Evolutionary conservation across 2,113 vertebrate species (phyloP).

Genomic region (Thalassoma bifasciatum): DNA sequence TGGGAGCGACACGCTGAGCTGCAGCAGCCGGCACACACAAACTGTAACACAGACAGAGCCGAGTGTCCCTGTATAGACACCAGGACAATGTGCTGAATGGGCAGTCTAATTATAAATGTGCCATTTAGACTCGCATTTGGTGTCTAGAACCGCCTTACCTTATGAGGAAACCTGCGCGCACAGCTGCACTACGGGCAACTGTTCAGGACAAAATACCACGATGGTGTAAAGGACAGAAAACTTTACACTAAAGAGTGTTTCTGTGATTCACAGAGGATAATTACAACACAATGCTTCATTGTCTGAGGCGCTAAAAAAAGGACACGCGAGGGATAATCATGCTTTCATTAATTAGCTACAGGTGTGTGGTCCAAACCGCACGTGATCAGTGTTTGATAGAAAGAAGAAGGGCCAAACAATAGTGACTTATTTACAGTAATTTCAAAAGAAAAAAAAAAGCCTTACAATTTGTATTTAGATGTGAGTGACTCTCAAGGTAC

Average conservation of each 20-base stretch:
- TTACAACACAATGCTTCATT: slow-evolving; percentile 49
- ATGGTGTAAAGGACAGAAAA: slow-evolving; percentile 80
- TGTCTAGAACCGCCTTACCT: slow-evolving; percentile 97
- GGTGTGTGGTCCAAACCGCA: slow-evolving; percentile 30
- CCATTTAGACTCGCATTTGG: slow-evolving; percentile 94
- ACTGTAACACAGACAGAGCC: slow-evolving; percentile 86
- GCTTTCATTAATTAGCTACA: slow-evolving; percentile 44
- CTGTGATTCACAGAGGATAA: slow-evolving; percentile 74
- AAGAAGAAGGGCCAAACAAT: not conserved
- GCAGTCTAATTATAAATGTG: slow-evolving; percentile 99
- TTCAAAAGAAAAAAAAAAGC: not conserved
- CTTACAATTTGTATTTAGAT: not conserved
- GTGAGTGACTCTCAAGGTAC: not conserved
- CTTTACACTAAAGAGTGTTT: slow-evolving; percentile 84
- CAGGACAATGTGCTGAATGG: slow-evolving; percentile 98
- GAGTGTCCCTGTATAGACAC: slow-evolving; percentile 91
- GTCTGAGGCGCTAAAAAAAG: not conserved
- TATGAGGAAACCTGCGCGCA: slow-evolving; percentile 95
- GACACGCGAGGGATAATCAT: not conserved
- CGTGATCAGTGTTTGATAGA: slow-evolving; percentile 1
- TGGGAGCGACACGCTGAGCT: slow-evolving; percentile 77
- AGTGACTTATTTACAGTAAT: not conserved
- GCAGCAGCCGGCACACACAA: slow-evolving; percentile 68
- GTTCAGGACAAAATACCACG: slow-evolving; percentile 85
- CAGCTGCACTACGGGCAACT: slow-evolving; percentile 86